Evolutionary conservation across 2,113 vertebrate genomes (phyloP).

Genomic region (Loxodonta africana): DNA sequence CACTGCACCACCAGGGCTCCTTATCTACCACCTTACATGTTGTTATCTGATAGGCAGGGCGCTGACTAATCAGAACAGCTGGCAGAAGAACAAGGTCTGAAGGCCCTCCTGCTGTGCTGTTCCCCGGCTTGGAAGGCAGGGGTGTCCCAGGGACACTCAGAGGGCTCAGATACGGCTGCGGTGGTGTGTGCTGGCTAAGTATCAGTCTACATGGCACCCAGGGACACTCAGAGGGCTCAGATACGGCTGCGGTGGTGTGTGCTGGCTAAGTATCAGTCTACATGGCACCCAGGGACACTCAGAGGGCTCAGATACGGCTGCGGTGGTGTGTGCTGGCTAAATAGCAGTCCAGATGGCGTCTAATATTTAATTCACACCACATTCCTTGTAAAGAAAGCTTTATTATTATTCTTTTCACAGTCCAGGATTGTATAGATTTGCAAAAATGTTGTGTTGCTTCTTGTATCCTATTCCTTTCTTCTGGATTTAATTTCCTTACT

Average conservation of each 20-base stretch:
- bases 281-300: too few species aligned
- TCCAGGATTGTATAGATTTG: neutral
- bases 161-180: too few species aligned
- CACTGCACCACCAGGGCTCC: too few species aligned
- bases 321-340: too few species aligned
- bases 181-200: too few species aligned
- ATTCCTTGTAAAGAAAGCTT: neutral
- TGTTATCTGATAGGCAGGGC: neutral
- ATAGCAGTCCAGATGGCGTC: neutral
- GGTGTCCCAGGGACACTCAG: neutral
- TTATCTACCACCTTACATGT: too few species aligned
- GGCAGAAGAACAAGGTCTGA: neutral
- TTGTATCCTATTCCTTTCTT: neutral
- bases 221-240: too few species aligned
- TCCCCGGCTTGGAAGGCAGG: neutral
- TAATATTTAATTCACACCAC: neutral
- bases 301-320: too few species aligned
- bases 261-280: too few species aligned
- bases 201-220: too few species aligned
- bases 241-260: too few species aligned
- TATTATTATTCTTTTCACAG: neutral
- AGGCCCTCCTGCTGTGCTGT: neutral
- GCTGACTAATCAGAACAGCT: neutral
- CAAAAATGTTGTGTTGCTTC: neutral
- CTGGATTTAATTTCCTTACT: slow-evolving; percentile 25